Evolutionary conservation across 2,888 invertebrate species (phyloP), one percentile per base, ranked within the genome.

Genomic region (Drosophila siamana): DNA sequence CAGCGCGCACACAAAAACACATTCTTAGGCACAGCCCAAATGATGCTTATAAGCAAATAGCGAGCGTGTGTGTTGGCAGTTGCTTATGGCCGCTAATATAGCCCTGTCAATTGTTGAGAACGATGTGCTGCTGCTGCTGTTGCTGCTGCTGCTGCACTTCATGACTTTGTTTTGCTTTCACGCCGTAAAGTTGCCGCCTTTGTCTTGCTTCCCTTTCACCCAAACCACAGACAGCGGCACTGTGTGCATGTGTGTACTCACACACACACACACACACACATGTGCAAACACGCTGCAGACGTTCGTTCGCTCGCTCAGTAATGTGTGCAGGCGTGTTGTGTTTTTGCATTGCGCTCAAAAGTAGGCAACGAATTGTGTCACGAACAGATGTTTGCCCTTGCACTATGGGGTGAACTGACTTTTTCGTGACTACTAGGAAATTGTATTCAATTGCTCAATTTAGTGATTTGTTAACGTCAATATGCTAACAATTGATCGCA

Each of bases 291-390:
- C 22, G 13, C 22, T 43, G 43, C n/a, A 33, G 33, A 33, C 33
- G 33, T n/a, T 33, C n/a, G n/a, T n/a, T n/a, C n/a, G n/a, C n/a
- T n/a, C n/a, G n/a, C n/a, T n/a, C 24, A 24, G 24, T 22, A 24
- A 24, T 46, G 48, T 52, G 28, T 11, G 19, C 16, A 22, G 40
- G 55, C 13, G 24, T 62, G 30, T 38, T 50, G 41, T 61, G 46
- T 46, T 46, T 15, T 54, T 46, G 61, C 61, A 40, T 43, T 54
- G 62, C 78, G 51, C 68, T 67, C 15, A 61, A 76, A 71, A 71
- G 76, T 78, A 74, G 67, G 82, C 76, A 78, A 69, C 54, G 69
- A 74, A 67, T 86, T 60, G 75, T 70, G 72, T 44, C 78, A 63
- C 19, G 41, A 60, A 24, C 65, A 69, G 63, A 48, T 47, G 24